Evolutionary conservation across 2,888 invertebrate genomes (phyloP).

Genomic region (Scrobipalpa atriplicella): DNA sequence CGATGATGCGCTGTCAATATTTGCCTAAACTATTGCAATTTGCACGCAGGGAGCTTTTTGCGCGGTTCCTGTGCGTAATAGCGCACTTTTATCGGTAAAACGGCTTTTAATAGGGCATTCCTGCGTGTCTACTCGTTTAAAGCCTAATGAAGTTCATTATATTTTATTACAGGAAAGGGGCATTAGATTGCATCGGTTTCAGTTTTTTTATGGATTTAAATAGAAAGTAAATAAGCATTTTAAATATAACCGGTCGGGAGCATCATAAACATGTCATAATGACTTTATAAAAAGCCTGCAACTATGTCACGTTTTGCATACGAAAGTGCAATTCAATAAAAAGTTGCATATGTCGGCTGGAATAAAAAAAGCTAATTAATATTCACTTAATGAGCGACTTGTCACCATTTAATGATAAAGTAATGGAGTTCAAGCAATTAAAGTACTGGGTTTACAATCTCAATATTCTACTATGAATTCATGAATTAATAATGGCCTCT

Average conservation of each 20-base stretch:
- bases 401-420: conserved; percentile 18
- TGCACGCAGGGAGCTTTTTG: conserved; percentile 28
- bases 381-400: conserved; percentile 9
- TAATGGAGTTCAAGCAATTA: conserved; percentile 9
- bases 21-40: conserved; percentile 34
- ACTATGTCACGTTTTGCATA: conserved; percentile 21
- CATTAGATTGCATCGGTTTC: conserved; percentile 28
- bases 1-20: conserved; percentile 33
- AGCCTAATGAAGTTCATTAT: conserved; percentile 31
- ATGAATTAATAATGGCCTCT: conserved; percentile 19
- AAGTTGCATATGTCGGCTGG: conserved; percentile 5
- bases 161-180: conserved; percentile 25
- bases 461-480: conserved; percentile 7
- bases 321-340: conserved; percentile 24
- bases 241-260: conserved; percentile 4
- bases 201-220: conserved; percentile 26
- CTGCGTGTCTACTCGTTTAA: conserved; percentile 16
- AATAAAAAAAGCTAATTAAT: conserved; percentile 5
- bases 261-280: conserved; percentile 27
- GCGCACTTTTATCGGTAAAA: conserved; percentile 29
- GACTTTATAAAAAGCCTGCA: conserved; percentile 22
- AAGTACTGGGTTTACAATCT: conserved; percentile 8
- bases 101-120: conserved; percentile 14
- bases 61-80: conserved; percentile 25
- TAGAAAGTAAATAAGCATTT: conserved; percentile 21